Evolutionary conservation across 2,113 vertebrate species (phyloP).

Genomic region (Steatornis caripensis): DNA sequence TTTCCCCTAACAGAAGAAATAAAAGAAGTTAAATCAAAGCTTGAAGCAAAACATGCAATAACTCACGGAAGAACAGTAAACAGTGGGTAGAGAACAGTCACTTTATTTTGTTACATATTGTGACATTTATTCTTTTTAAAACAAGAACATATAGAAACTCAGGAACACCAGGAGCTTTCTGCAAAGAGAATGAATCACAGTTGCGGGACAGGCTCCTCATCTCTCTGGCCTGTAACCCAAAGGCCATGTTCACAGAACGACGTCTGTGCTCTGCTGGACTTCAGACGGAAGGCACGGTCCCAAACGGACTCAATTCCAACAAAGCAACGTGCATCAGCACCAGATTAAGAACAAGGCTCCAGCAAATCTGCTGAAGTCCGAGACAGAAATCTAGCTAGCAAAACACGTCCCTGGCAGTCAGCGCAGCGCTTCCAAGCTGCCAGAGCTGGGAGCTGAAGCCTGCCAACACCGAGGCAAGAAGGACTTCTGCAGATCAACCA

Average conservation of each 20-base stretch:
- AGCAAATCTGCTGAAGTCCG: not conserved
- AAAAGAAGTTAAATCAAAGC: not conserved
- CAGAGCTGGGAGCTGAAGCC: not conserved
- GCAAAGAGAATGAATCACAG: accelerated
- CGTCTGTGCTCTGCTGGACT: not conserved
- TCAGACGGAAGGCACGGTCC: not conserved
- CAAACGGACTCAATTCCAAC: not conserved
- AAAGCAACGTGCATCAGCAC: not conserved
- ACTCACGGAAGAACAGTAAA: not conserved
- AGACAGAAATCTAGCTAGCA: not conserved
- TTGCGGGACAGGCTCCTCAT: not conserved
- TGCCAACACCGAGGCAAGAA: not conserved
- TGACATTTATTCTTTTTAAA: not conserved
- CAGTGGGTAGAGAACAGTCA: not conserved
- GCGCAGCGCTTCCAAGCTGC: not conserved
- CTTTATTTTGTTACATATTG: not conserved
- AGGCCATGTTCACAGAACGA: accelerated
- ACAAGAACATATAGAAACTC: not conserved
- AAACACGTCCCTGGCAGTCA: too few species aligned
- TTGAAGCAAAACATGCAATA: not conserved
- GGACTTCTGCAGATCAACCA: not conserved
- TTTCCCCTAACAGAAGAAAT: not conserved
- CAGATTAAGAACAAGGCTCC: not conserved
- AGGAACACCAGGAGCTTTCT: not conserved
- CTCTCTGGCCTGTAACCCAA: not conserved